phyloP scores from a whole-genome alignment of 2,113 vertebrate species.

The Eulemur macaco region DNA sequence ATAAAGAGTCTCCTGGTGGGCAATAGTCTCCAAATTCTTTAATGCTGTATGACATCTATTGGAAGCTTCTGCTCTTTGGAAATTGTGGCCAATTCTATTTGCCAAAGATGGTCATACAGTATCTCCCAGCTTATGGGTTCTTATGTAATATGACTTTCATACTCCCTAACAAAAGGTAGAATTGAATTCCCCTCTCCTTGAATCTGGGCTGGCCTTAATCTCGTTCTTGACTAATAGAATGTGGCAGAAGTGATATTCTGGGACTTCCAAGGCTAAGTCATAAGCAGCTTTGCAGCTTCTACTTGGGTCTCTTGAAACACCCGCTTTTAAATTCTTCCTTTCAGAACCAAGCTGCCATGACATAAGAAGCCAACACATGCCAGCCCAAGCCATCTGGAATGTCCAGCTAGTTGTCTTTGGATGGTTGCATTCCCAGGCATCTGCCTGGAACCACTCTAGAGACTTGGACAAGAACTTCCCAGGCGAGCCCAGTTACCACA shows the following conservation, averaged over 20 bases:
- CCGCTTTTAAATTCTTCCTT: background rate
- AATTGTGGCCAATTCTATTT: slow-evolving; percentile 36
- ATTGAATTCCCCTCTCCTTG: background rate
- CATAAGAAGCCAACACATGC: background rate
- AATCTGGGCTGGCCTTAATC: background rate
- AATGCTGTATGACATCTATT: background rate
- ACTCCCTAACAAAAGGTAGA: background rate
- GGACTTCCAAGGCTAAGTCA: background rate
- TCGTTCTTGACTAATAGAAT: background rate
- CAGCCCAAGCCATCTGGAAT: background rate
- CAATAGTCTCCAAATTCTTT: background rate
- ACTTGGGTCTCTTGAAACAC: background rate
- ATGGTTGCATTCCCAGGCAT: background rate
- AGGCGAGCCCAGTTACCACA: background rate
- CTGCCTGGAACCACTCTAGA: background rate
- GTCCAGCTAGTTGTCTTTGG: background rate
- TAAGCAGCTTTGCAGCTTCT: background rate
- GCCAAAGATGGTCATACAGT: background rate
- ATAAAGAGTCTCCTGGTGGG: background rate
- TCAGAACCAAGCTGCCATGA: background rate
- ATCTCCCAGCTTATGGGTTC: background rate
- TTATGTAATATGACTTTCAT: background rate
- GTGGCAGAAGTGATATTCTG: background rate
- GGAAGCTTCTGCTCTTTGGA: background rate
- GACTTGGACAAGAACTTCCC: background rate